These are phyloP conservation scores for Polypedilum vanderplanki DNA, from an alignment of 1,140 invertebrate species.

Conservation along the genomic window DNA sequence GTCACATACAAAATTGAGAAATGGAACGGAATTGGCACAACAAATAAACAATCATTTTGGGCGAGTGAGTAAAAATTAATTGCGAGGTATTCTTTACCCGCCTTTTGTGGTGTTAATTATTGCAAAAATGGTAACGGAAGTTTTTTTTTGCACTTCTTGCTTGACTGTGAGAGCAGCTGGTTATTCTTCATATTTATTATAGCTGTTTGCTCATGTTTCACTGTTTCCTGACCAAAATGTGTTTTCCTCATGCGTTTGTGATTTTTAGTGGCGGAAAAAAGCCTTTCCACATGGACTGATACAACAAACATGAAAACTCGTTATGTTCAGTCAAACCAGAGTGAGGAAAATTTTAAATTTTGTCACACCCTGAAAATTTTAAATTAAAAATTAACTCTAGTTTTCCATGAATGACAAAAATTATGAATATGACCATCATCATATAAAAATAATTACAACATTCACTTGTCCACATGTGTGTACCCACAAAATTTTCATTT, in stretches of 20 bases:
- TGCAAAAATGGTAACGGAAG: background rate
- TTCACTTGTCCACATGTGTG: slow-evolving; percentile 15
- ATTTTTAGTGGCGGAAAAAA: background rate
- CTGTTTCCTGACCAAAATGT: background rate
- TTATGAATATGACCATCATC: background rate
- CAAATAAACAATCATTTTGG: background rate
- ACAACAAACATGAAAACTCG: slow-evolving; percentile 6
- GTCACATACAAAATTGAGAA: background rate
- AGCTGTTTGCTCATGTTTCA: background rate
- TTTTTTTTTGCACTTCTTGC: no score
- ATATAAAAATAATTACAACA: slow-evolving; percentile 20
- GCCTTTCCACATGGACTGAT: background rate
- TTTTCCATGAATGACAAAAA: background rate
- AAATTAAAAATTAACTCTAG: no score
- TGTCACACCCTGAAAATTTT: no score
- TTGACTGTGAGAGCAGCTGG: no score
- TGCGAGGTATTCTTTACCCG: background rate
- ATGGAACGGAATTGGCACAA: slow-evolving; percentile 13
- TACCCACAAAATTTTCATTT: slow-evolving; percentile 10
- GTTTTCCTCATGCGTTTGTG: background rate
- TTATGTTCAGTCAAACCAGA: background rate
- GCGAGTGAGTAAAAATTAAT: background rate
- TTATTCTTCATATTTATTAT: background rate
- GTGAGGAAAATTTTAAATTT: no score
- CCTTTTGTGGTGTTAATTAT: slow-evolving; percentile 27